Percentiles rank a stretch among this genome's conserved stretches.
Evolutionary conservation across 1,140 invertebrate species (phyloP).

Genomic region (Triops cancriformis): DNA sequence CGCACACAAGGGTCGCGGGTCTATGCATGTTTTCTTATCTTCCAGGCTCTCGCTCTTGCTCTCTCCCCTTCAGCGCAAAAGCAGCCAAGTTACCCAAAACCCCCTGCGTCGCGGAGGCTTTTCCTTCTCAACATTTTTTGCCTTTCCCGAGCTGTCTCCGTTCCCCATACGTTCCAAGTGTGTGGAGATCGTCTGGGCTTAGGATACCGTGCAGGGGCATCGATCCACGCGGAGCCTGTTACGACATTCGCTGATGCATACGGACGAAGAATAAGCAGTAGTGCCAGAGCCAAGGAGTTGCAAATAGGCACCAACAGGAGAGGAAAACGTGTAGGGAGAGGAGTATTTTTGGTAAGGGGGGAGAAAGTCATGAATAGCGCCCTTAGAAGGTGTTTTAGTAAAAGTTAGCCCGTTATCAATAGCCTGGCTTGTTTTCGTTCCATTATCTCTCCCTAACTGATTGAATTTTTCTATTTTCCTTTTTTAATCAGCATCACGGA

Average conservation of each 20-base stretch:
- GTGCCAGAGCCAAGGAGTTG: too few relatives aligned
- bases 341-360: too few relatives aligned
- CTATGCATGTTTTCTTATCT: background rate
- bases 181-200: background rate
- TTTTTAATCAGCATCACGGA: too few relatives aligned
- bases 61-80: background rate
- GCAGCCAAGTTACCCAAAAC: background rate
- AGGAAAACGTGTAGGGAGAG: too few relatives aligned
- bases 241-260: background rate
- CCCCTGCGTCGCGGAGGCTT: background rate
- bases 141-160: background rate
- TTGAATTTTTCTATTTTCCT: too few relatives aligned
- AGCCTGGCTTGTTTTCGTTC: too few relatives aligned
- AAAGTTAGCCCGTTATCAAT: too few relatives aligned
- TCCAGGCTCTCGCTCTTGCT: too few relatives aligned
- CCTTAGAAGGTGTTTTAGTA: too few relatives aligned
- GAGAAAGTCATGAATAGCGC: too few relatives aligned
- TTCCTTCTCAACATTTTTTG: background rate
- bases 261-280: background rate
- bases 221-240: background rate
- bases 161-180: background rate
- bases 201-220: background rate
- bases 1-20: background rate
- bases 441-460: too few relatives aligned
- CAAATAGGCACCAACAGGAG: too few relatives aligned